These are phyloP conservation scores for Lethenteron reissneri DNA, from an alignment of 2,113 vertebrate species.

Conservation along the genomic window DNA sequence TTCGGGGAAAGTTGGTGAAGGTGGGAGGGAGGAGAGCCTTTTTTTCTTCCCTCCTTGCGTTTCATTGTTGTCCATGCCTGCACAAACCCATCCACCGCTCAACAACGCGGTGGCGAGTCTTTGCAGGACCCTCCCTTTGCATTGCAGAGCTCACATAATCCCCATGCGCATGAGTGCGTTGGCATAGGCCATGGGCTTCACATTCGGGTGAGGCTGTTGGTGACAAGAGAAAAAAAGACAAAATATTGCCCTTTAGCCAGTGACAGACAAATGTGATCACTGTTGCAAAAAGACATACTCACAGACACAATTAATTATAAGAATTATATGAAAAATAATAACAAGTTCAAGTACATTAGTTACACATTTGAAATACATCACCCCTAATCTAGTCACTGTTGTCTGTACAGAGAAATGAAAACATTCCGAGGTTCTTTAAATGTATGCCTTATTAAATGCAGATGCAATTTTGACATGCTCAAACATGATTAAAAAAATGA, in stretches of 20 bases:
- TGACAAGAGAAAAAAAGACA: background rate
- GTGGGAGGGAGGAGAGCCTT: too few relatives aligned
- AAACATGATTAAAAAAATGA: too few relatives aligned
- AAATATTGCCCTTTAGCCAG: background rate
- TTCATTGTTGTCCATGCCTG: too few relatives aligned
- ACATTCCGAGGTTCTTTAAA: too few relatives aligned
- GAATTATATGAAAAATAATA: background rate
- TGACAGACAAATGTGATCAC: background rate
- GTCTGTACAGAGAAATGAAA: too few relatives aligned
- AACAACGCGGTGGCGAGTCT: too few relatives aligned
- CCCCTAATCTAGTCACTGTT: background rate
- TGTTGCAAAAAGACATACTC: background rate
- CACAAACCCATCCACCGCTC: too few relatives aligned
- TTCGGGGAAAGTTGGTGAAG: too few relatives aligned
- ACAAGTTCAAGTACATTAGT: background rate
- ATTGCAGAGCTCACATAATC: conserved; percentile 35
- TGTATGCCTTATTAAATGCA: too few relatives aligned
- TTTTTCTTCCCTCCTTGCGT: too few relatives aligned
- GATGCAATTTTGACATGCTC: too few relatives aligned
- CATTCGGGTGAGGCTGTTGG: conserved; percentile 66
- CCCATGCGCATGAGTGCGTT: conserved; percentile 70
- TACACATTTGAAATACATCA: background rate
- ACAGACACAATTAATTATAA: background rate
- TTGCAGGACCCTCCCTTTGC: too few relatives aligned
- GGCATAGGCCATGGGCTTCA: conserved; percentile 81